Percentiles rank a stretch among this genome's conserved stretches.
Evolutionary conservation across 1,140 invertebrate genomes (phyloP).

Genomic region (Cryptotermes secundus): DNA sequence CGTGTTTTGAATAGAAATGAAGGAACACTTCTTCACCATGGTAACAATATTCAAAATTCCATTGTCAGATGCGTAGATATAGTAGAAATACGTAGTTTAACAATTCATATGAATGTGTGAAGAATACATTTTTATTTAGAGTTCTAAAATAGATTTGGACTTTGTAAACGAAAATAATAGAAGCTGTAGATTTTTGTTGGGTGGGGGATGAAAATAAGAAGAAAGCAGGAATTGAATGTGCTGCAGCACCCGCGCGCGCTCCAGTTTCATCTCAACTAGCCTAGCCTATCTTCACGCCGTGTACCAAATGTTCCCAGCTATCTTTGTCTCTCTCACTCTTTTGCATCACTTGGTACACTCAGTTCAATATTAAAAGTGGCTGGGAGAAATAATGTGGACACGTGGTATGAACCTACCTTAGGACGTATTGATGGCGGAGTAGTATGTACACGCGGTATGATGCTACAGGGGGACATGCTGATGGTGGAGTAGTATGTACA

Average conservation of each 20-base stretch:
- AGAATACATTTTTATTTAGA: not conserved
- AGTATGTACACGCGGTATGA: no score
- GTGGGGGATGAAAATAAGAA: not conserved
- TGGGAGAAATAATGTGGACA: no score
- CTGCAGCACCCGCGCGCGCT: not conserved
- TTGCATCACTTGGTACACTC: constrained; percentile 7
- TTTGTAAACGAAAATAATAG: constrained; percentile 20
- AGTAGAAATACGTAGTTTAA: not conserved
- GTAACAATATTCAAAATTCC: no score
- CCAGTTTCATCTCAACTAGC: constrained; percentile 15
- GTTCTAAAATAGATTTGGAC: not conserved
- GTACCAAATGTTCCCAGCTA: constrained; percentile 9
- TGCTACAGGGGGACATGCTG: no score
- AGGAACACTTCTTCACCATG: not conserved
- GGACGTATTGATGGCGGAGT: no score
- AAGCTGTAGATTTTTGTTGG: constrained; percentile 2
- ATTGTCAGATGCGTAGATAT: not conserved
- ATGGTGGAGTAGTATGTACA: no score
- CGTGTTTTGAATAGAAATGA: not conserved
- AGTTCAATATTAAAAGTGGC: not conserved
- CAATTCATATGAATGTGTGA: not conserved
- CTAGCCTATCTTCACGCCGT: constrained; percentile 2
- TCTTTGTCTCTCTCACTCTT: not conserved
- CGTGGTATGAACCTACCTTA: no score
- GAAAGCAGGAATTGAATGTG: not conserved